These are phyloP conservation scores for Goniozus legneri DNA, from an alignment of 1,140 invertebrate species.

Conservation along the genomic window DNA sequence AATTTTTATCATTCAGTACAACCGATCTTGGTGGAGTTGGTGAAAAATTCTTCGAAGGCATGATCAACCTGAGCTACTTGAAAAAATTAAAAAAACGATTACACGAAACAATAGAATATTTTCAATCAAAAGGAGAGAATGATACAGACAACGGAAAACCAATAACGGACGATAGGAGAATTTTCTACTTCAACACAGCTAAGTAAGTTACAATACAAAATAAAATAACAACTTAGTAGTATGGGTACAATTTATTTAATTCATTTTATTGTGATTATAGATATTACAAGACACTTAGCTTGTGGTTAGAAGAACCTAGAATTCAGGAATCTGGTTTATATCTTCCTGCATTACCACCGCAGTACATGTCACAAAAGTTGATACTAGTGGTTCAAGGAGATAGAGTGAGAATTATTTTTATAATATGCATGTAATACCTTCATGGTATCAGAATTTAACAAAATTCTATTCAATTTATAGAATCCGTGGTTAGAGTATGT, in stretches of 20 bases:
- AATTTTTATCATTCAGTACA: slow-evolving; percentile 3
- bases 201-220: slow-evolving; percentile 30
- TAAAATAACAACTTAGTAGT: neutral
- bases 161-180: slow-evolving; percentile 43
- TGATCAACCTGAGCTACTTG: slow-evolving; percentile 65
- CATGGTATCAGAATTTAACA: slow-evolving; percentile 1
- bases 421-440: neutral
- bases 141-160: slow-evolving; percentile 40
- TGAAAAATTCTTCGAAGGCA: slow-evolving; percentile 73
- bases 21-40: slow-evolving; percentile 60
- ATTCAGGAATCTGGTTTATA: slow-evolving; percentile 68
- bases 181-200: slow-evolving; percentile 45
- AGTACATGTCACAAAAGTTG: slow-evolving; percentile 64
- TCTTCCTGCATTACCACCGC: slow-evolving; percentile 69
- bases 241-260: neutral
- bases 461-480: slow-evolving; percentile 13
- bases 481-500: slow-evolving; percentile 69
- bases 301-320: slow-evolving; percentile 78
- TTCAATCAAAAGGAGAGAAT: slow-evolving; percentile 49
- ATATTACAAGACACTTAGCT: slow-evolving; percentile 63
- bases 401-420: slow-evolving; percentile 35
- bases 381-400: slow-evolving; percentile 56
- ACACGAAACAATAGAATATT: slow-evolving; percentile 63
- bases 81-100: slow-evolving; percentile 73
- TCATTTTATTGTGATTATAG: slow-evolving; percentile 36